phyloP scores from a whole-genome alignment of 2,888 invertebrate species.

The Kryphioiulus occultus region DNA sequence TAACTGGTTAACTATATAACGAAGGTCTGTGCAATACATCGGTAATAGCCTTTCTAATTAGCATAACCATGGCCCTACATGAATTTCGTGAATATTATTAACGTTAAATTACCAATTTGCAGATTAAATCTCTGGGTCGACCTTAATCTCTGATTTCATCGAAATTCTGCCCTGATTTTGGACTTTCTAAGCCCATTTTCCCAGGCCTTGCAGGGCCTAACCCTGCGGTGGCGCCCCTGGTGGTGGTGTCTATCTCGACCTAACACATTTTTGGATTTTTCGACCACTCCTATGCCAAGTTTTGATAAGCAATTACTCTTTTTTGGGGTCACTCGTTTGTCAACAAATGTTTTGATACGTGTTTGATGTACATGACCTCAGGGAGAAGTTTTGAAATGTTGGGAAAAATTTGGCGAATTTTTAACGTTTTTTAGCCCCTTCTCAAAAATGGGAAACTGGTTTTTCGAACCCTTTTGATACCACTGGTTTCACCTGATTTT shows the following conservation, averaged over 20 bases:
- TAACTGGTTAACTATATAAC: no score
- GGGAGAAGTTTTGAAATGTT: neutral
- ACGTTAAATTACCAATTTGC: no score
- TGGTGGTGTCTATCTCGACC: neutral
- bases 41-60: no score
- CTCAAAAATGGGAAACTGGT: neutral
- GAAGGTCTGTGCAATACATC: no score
- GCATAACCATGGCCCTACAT: no score
- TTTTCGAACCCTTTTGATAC: neutral
- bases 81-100: no score
- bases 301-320: constrained; percentile 23
- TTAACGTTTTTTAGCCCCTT: neutral
- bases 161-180: neutral
- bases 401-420: neutral
- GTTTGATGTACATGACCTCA: neutral
- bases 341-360: neutral
- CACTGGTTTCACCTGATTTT: no score
- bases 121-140: neutral
- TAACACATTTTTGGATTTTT: neutral
- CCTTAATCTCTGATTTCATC: neutral
- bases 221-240: neutral
- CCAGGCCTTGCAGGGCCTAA: no score
- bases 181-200: neutral
- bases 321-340: constrained; percentile 16
- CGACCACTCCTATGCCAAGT: neutral